Percentiles rank a stretch among this genome's conserved stretches.
These are phyloP conservation scores for Sesia apiformis DNA, from an alignment of 2,888 invertebrate genomes.

Conservation along the genomic window DNA sequence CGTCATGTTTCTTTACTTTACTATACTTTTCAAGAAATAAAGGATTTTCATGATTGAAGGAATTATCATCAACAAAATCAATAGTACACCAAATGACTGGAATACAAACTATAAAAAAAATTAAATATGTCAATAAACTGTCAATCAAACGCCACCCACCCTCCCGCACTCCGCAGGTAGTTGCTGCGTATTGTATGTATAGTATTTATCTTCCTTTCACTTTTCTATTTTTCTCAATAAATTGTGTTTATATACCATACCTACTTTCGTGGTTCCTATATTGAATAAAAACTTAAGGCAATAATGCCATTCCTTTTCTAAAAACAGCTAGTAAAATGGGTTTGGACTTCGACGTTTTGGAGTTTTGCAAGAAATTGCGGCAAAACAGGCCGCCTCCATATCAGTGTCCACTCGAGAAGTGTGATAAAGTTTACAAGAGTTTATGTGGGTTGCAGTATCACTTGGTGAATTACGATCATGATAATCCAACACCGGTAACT, in stretches of 20 bases:
- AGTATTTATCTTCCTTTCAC: constrained; percentile 15
- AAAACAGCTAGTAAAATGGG: constrained; percentile 73
- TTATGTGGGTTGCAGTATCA: constrained; percentile 91
- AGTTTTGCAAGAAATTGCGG: constrained; percentile 87
- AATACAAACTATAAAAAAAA: too few species aligned
- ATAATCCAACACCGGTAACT: constrained; percentile 80
- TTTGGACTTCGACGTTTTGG: constrained; percentile 89
- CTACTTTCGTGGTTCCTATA: background rate
- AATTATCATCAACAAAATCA: too few species aligned
- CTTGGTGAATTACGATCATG: constrained; percentile 88
- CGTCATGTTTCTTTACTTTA: too few species aligned
- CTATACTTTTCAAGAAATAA: too few species aligned
- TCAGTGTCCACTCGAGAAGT: constrained; percentile 88
- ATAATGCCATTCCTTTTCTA: background rate
- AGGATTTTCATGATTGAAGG: too few species aligned
- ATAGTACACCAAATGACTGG: too few species aligned
- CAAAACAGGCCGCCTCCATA: constrained; percentile 89
- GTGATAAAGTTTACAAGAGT: constrained; percentile 90
- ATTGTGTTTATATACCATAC: constrained; percentile 1
- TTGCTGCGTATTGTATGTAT: background rate
- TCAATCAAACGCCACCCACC: too few species aligned
- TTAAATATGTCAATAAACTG: too few species aligned
- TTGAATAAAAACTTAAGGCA: background rate
- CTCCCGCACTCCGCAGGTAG: too few species aligned
- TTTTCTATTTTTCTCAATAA: constrained; percentile 8